These are phyloP conservation scores for Hyles lineata DNA, from an alignment of 2,888 invertebrate genomes.

Conservation along the genomic window DNA sequence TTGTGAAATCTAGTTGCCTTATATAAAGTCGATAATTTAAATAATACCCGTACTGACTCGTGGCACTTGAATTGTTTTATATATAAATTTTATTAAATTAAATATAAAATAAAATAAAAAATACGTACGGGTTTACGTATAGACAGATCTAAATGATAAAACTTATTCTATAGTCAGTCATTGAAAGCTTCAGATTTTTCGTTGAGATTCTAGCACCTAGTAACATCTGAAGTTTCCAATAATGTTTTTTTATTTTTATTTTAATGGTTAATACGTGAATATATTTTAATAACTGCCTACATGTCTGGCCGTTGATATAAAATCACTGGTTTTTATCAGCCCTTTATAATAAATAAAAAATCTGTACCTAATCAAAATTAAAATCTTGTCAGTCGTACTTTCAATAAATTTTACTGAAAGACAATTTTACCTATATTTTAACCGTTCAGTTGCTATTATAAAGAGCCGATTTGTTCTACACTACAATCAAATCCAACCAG, in stretches of 20 bases:
- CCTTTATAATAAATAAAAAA: neutral
- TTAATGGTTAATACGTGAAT: slow-evolving; percentile 44
- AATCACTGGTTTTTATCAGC: slow-evolving; percentile 40
- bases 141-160: slow-evolving; percentile 70
- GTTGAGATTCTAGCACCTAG: slow-evolving; percentile 78
- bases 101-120: slow-evolving; percentile 49
- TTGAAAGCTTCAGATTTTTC: slow-evolving; percentile 79
- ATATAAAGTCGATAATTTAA: slow-evolving; percentile 36
- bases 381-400: neutral
- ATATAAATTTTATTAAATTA: slow-evolving; percentile 53
- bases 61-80: slow-evolving; percentile 68
- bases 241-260: slow-evolving; percentile 61
- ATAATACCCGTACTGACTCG: slow-evolving; percentile 77
- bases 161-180: slow-evolving; percentile 72
- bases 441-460: neutral
- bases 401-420: too few relatives aligned
- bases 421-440: too few relatives aligned
- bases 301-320: slow-evolving; percentile 41
- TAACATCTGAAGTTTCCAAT: slow-evolving; percentile 80
- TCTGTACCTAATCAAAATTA: too few relatives aligned
- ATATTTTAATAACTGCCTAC: slow-evolving; percentile 44
- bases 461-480: neutral
- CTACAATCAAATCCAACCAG: neutral
- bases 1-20: slow-evolving; percentile 37
- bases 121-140: slow-evolving; percentile 61